phyloP scores from a whole-genome alignment of 1,140 invertebrate species.

The Drosophila lini region DNA sequence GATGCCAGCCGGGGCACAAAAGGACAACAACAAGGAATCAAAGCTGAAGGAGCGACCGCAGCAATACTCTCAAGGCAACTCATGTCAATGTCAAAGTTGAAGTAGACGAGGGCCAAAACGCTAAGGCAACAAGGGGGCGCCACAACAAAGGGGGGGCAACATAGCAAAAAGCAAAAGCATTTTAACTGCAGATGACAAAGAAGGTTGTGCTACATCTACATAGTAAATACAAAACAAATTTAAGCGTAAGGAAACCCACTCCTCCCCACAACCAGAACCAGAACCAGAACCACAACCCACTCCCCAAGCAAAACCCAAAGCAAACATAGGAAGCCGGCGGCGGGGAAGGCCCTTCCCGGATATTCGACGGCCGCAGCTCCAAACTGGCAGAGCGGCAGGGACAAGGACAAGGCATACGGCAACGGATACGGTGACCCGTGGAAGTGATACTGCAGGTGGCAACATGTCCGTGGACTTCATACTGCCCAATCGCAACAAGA shows the following conservation, averaged over 20 bases:
- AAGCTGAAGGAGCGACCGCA: constrained; percentile 55
- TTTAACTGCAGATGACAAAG: constrained; percentile 74
- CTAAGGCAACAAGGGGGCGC: background rate
- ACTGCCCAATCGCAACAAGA: constrained; percentile 80
- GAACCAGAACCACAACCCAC: constrained; percentile 28
- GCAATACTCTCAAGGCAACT: constrained; percentile 75
- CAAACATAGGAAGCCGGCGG: constrained; percentile 35
- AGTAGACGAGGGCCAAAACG: constrained; percentile 28
- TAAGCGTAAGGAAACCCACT: constrained; percentile 45
- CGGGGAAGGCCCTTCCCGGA: constrained; percentile 46
- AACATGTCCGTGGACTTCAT: constrained; percentile 79
- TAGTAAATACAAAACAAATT: constrained; percentile 68
- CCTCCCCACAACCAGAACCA: constrained; percentile 15
- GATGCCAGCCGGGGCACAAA: constrained; percentile 55
- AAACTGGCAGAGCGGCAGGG: constrained; percentile 53
- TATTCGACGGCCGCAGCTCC: constrained; percentile 43
- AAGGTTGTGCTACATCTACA: constrained; percentile 82
- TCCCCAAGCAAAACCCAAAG: constrained; percentile 22
- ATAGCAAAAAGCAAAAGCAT: constrained; percentile 52
- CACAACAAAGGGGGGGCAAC: constrained; percentile 25
- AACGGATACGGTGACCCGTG: constrained; percentile 44
- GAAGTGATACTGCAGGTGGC: constrained; percentile 36
- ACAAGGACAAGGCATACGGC: constrained; percentile 1
- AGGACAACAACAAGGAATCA: constrained; percentile 31
- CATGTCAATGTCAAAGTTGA: constrained; percentile 75